Conservation (phyloP, 2,797 vertebrate genomes). For the Phoebastria nigripes region DNA sequence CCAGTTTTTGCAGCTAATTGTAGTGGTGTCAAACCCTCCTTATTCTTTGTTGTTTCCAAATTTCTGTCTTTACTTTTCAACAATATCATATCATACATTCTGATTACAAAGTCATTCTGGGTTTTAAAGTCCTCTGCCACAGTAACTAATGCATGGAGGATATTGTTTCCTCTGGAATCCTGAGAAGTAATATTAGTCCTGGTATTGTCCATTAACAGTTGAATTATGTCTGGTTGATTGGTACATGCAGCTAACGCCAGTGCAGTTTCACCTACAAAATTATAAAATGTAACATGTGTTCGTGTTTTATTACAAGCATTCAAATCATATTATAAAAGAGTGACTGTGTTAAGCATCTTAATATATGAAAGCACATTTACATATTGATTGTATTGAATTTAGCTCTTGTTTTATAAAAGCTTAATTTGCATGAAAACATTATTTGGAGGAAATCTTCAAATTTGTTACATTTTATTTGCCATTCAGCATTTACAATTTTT, state of each 20-base stretch:
- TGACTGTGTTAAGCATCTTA: not conserved
- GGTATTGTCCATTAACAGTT: conserved; percentile 77
- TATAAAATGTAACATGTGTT: not conserved
- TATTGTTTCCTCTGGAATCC: conserved; percentile 80
- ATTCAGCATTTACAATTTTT: not conserved
- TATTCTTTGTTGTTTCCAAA: conserved; percentile 75
- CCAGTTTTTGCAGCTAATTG: conserved; percentile 80
- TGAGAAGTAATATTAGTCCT: conserved; percentile 75
- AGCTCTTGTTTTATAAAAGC: not conserved
- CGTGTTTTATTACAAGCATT: not conserved
- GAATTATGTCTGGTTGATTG: conserved; percentile 79
- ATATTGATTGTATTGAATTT: not conserved
- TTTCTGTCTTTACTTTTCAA: conserved; percentile 71
- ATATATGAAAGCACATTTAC: not conserved
- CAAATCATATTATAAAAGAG: not conserved
- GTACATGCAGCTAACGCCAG: conserved; percentile 79
- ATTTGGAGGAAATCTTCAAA: not conserved
- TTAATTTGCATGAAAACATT: not conserved
- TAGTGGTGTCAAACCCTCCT: conserved; percentile 73
- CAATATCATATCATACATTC: conserved; percentile 79
- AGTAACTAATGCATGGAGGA: conserved; percentile 76
- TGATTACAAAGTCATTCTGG: conserved; percentile 78
- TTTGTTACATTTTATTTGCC: not conserved
- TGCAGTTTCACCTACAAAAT: conserved; percentile 72
- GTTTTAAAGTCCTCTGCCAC: conserved; percentile 78